Base-by-base conservation (phyloP, 2,113 vertebrate species). In the Heterotis niloticus region DNA sequence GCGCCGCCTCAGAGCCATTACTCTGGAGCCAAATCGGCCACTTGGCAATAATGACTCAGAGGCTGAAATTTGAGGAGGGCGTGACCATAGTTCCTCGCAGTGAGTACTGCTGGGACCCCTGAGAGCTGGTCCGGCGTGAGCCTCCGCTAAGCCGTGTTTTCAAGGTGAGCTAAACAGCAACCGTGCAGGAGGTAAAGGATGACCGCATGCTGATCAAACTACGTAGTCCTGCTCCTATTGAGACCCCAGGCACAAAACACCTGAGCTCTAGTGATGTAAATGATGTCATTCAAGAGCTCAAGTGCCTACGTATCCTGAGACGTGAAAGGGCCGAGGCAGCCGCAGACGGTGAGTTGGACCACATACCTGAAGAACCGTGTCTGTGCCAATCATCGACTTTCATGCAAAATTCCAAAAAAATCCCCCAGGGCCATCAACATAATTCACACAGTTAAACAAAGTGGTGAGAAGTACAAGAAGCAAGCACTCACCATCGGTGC, bases 21-120 rank as follows among this genome's bases (percentile, higher is more conserved):
- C 18, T 75, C 26, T 62, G 74, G 20, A 60, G 56, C 14, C 54
- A 23, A 74, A 57, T 57, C 23, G 16, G 71, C n/a, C 65, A 78
- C 51, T 78, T 26, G 52, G 52, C 24, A 11, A n/a, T 28, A 68
- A 78, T 65, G 65, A 77, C 64, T 69, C 26, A 66, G 51, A 64
- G 24, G 52, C 52, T 57, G 71, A 59, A 74, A 74, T 59, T 14
- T 18, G 72, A 60, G 72, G 16, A 60, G 64, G 64, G n/a, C 20
- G 64, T 24, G 64, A 66, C 64, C n/a, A 10, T 14, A n/a, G 17
- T 14, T 70, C 23, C 11, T 34, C 52, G 34, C 51, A 18, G 17
- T 54, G 18, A n/a, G 34, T 18, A 14, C 18, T 73, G 26, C 18
- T 1, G 14, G 17, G 59, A 29, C 34, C 34, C 34, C 20, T 10